Evolutionary conservation across 2,888 invertebrate genomes (phyloP), one percentile per base, ranked within the genome.

Genomic region (Hydroisotoma schaefferi): DNA sequence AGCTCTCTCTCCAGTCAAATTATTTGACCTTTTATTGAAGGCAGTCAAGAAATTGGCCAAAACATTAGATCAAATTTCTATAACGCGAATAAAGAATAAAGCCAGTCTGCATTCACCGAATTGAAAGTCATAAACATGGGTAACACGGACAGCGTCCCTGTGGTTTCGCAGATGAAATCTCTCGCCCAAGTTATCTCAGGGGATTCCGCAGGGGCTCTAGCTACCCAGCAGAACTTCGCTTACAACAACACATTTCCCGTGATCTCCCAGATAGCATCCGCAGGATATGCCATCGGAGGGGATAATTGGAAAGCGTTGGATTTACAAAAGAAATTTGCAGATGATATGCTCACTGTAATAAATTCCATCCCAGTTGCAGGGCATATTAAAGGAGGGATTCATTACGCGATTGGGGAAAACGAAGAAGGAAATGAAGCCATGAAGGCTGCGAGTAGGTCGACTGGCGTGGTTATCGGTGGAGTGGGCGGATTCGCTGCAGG

Each of bases 171-270:
- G 37, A 33, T 53, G 2, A 71, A 71, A 40, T 68, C 68, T 8
- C 43, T 66, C 5, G 66, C 63, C 2, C 69, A 71, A 44, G 68
- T 59, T 38, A 53, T 57, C 10, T 55, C 65, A 33, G 71, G 71
- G 6, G 67, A 71, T 57, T 33, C 68, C 10, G 55, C 52, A 2
- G 71, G 64, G 6, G 71, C 71, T 8, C 37, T 67, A 2, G 26
- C 38, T 2, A 71, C 71, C 2, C 71, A 71, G 33, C 46, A 68
- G 18, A 65, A 71, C 46, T 71, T 71, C 43, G 63, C 69, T 0
- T 71, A 68, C 55, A 65, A 63, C 43, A 71, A 71, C 44, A 71
- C 71, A 40, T 71, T 69, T 43, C 71, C 71, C 0, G 60, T 71
- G 5, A 57, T 68, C 27, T 70, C 69, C 1, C 71, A 71, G 61